Evolutionary conservation across 2,888 invertebrate genomes (phyloP), one percentile per base, ranked within the genome.

Genomic region (Phaonia tiefii): DNA sequence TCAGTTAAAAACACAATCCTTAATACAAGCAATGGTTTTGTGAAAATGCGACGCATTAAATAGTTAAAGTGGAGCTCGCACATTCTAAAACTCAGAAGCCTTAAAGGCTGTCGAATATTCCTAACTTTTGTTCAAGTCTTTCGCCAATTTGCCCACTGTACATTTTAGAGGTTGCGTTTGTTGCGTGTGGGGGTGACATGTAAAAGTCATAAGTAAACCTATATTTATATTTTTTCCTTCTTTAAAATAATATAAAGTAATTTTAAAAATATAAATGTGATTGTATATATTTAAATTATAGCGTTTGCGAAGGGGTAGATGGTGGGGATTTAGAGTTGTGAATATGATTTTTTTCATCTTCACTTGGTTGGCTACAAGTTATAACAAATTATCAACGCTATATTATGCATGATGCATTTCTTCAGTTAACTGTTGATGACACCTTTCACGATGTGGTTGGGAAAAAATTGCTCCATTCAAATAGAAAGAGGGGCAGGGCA

Each of bases 381-480:
- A 73, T 81, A 81, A 81, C 78, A 81, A 81, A 81, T 81, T 81
- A 81, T 81, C 75, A 81, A 75, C 81, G 81, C 75, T 81, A 81
- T 81, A 81, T 81, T 81, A 81, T 81, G 78, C 78, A 81, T 81
- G 81, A 81, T 81, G 81, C 81, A 81, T 81, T 81, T 81, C 81
- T 72, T 78, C 78, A 81, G 78, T 81, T 81, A 81, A 81, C 81
- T 81, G 81, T 73, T 81, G 81, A 81, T 81, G 81, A 81, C 81
- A 81, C 78, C 69, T 78, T 63, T 80, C 31, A 72, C 54, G 63
- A 69, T 72, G 77, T 75, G 67, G 71, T 66, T 37, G 10, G 7
- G 54, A 26, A 25, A 44, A 58, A 56, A 66, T 31, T 31, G 31
- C 5, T 31, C 2, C 46, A 49, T 25, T 22, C n/a, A n/a, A 11